Evolutionary conservation across 2,113 vertebrate genomes (phyloP).

Genomic region (Pimephales promelas): DNA sequence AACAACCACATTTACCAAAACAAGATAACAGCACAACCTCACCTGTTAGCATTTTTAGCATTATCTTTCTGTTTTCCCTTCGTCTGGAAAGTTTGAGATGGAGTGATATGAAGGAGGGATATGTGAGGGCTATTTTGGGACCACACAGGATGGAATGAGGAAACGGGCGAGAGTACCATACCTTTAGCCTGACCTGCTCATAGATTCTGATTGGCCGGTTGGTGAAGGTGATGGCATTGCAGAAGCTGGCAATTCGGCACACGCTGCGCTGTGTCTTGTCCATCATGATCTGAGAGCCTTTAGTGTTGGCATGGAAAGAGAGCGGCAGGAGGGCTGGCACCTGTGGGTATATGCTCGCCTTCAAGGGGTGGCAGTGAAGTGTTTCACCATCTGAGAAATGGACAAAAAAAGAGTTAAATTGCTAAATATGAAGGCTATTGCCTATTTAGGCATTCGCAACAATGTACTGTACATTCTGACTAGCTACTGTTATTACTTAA

Average conservation of each 20-base stretch:
- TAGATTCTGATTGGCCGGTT: conserved; percentile 88
- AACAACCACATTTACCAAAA: conserved; percentile 58
- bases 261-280: conserved; percentile 87
- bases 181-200: conserved; percentile 94
- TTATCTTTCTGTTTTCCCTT: conserved; percentile 63
- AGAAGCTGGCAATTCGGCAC: conserved; percentile 94
- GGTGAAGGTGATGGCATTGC: conserved; percentile 95
- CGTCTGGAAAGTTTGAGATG: conserved; percentile 1
- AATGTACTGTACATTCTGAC: neutral
- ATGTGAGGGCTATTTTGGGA: conserved; percentile 40
- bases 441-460: neutral
- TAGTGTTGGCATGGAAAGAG: conserved; percentile 93
- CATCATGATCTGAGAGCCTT: conserved; percentile 95
- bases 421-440: too few relatives aligned
- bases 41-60: conserved; percentile 71
- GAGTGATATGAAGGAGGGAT: conserved; percentile 27
- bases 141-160: neutral
- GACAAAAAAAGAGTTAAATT: neutral
- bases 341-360: conserved; percentile 87
- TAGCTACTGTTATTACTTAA: conserved; percentile 6
- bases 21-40: conserved; percentile 66
- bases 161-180: conserved; percentile 56
- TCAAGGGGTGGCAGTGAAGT: conserved; percentile 90
- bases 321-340: conserved; percentile 83
- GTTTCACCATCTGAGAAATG: conserved; percentile 71